Percentiles rank a stretch among this genome's conserved stretches.
Evolutionary conservation across 1,140 invertebrate genomes (phyloP).

Genomic region (Pseudomyrmex dendroicus): DNA sequence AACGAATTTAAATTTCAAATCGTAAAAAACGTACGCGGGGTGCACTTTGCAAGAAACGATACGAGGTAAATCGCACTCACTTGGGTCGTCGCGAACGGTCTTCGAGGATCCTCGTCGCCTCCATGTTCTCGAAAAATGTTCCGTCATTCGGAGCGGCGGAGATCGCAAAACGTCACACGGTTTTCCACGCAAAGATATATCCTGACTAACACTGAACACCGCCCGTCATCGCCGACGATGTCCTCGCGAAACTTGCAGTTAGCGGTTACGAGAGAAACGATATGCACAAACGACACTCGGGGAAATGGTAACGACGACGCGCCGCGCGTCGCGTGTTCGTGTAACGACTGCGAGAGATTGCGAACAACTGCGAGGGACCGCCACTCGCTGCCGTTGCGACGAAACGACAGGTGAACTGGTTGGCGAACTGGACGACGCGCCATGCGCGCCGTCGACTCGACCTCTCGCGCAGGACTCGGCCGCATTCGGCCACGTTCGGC

Average conservation of each 20-base stretch:
- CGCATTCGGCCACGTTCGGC: conserved; percentile 70
- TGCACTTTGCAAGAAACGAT: neutral
- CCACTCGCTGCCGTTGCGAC: conserved; percentile 22
- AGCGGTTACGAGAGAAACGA: too few species aligned
- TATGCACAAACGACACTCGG: too few species aligned
- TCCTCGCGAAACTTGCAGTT: neutral
- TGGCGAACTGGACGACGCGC: conserved; percentile 32
- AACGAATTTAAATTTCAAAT: neutral
- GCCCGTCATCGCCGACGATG: too few species aligned
- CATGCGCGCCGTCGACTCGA: conserved; percentile 72
- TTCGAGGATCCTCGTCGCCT: neutral
- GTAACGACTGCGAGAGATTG: neutral
- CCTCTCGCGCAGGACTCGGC: conserved; percentile 56
- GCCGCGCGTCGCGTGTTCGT: neutral
- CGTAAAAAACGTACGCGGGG: neutral
- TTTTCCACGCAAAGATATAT: neutral
- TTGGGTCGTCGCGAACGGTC: neutral
- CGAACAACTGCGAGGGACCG: conserved; percentile 15
- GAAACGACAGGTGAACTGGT: conserved; percentile 71
- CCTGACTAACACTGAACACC: too few species aligned
- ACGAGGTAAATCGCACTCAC: conserved; percentile 8
- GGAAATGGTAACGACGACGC: neutral
- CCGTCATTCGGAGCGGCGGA: neutral
- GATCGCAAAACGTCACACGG: neutral
- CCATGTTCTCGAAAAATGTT: conserved; percentile 44